A percentile compares a stretch with the other conserved stretches of the same genome.
Conservation (phyloP, 2,888 invertebrate species). For the Conops quadrifasciatus region DNA sequence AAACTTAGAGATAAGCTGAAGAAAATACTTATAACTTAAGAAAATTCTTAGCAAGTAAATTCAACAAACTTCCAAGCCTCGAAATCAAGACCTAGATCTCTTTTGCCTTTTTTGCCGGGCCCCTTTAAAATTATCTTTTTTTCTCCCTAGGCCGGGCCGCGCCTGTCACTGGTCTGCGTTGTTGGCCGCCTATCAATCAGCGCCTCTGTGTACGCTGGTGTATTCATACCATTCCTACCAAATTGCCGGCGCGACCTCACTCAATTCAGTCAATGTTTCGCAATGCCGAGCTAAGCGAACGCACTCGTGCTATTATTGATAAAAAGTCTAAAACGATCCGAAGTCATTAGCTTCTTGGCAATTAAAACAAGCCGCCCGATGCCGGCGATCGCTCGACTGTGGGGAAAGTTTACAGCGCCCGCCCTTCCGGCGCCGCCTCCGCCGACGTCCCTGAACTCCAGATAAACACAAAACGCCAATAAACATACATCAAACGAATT, state of each 20-base stretch:
- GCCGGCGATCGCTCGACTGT: not conserved
- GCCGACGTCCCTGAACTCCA: not conserved
- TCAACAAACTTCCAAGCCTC: too few species aligned
- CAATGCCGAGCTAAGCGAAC: not conserved
- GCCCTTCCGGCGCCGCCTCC: not conserved
- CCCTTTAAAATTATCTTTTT: too few species aligned
- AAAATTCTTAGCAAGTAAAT: too few species aligned
- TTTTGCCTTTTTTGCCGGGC: too few species aligned
- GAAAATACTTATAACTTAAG: too few species aligned
- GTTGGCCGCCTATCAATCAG: too few species aligned
- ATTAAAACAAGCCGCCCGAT: conserved; percentile 14
- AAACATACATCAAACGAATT: conserved; percentile 26
- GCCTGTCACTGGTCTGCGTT: not conserved
- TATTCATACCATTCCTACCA: not conserved
- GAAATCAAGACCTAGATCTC: too few species aligned
- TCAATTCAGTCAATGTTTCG: not conserved
- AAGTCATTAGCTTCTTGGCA: conserved; percentile 14
- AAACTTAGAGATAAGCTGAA: too few species aligned
- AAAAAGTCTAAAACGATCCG: not conserved
- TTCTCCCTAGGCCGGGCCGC: not conserved
- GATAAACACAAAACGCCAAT: not conserved
- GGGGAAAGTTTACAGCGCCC: not conserved
- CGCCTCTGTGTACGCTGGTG: not conserved
- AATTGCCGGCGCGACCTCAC: not conserved
- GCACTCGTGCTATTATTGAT: not conserved